Percentiles rank a stretch among this genome's conserved stretches.
These are phyloP conservation scores for Conops quadrifasciatus DNA, from an alignment of 2,888 invertebrate genomes.

Conservation along the genomic window DNA sequence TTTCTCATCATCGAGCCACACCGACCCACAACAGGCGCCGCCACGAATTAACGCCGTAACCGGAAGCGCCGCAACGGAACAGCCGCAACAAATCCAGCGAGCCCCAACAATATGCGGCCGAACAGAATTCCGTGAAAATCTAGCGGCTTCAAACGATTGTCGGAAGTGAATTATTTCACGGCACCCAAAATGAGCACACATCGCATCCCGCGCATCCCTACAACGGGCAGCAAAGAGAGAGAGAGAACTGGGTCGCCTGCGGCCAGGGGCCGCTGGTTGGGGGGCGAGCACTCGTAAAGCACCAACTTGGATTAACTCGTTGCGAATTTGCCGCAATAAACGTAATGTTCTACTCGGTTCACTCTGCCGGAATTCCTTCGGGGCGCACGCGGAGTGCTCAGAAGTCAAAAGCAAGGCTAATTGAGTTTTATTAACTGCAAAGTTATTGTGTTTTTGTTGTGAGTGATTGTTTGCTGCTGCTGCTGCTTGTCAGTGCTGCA, in stretches of 20 bases:
- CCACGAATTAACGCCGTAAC: slow-evolving; percentile 18
- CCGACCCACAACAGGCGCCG: not conserved
- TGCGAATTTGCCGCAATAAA: slow-evolving; percentile 10
- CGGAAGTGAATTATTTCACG: slow-evolving; percentile 9
- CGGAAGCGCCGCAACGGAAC: slow-evolving; percentile 3
- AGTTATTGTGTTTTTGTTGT: slow-evolving; percentile 14
- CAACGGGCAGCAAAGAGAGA: not conserved
- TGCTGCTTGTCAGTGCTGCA: not conserved
- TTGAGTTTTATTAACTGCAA: slow-evolving; percentile 23
- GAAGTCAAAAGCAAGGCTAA: not conserved
- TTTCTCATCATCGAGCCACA: not conserved
- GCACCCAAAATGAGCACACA: not conserved
- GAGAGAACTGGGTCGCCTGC: not conserved
- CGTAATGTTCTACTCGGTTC: not conserved
- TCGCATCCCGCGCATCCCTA: not conserved
- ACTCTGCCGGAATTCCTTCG: not conserved
- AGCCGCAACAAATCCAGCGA: slow-evolving; percentile 16
- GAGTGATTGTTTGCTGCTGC: not conserved
- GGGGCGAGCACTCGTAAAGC: slow-evolving; percentile 30
- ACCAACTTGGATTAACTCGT: slow-evolving; percentile 56
- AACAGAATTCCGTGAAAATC: not conserved
- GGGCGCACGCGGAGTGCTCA: not conserved
- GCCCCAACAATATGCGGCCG: not conserved
- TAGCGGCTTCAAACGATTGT: not conserved
- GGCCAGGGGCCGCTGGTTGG: not conserved